A percentile compares a stretch with the other conserved stretches of the same genome.
Conservation (phyloP, 2,113 vertebrate genomes). For the Megaptera novaeangliae region DNA sequence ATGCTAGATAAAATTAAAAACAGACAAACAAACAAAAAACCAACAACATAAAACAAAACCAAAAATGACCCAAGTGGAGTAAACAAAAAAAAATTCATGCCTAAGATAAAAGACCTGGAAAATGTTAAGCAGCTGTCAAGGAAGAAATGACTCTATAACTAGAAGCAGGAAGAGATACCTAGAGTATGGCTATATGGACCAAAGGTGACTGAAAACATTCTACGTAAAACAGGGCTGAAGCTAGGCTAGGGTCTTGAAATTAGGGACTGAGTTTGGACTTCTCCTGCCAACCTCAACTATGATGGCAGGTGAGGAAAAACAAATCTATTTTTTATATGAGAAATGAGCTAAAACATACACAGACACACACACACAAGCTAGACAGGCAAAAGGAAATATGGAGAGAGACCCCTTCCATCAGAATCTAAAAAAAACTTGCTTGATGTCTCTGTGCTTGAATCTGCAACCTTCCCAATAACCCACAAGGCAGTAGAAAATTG, state of each 20-base stretch:
- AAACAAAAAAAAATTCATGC: background rate
- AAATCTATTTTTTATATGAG: background rate
- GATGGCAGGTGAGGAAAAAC: background rate
- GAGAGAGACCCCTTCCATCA: background rate
- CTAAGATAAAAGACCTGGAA: background rate
- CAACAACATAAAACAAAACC: background rate
- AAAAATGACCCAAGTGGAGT: background rate
- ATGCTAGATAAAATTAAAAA: background rate
- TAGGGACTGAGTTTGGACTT: background rate
- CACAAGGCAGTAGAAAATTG: background rate
- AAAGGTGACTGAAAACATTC: background rate
- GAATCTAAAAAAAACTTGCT: background rate
- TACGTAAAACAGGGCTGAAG: background rate
- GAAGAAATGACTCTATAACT: background rate
- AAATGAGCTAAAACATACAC: background rate
- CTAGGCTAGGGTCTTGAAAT: background rate
- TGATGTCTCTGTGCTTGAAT: background rate
- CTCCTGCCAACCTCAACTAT: background rate
- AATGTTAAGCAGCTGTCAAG: background rate
- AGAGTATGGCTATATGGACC: background rate
- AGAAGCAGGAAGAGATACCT: background rate
- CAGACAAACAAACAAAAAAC: background rate
- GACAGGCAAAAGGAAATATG: background rate
- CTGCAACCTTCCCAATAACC: background rate
- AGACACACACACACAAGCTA: background rate